These are phyloP conservation scores for Papilio gigon DNA, from an alignment of 2,888 invertebrate genomes.

Conservation along the genomic window DNA sequence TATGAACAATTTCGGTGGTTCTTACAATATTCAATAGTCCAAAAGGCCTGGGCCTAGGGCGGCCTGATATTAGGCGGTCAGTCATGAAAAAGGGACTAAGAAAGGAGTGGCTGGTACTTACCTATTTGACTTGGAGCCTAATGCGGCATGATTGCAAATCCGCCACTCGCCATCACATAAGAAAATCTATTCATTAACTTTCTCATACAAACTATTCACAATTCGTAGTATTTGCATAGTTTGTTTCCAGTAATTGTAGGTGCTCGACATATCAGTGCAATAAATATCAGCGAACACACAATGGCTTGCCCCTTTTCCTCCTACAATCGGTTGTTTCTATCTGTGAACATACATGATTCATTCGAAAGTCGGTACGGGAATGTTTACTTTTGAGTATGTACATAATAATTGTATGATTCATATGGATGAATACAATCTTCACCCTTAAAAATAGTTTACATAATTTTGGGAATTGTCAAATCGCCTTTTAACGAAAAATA, in stretches of 20 bases:
- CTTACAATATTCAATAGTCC: no score
- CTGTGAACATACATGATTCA: constrained; percentile 12
- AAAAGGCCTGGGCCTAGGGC: no score
- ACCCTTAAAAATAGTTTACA: neutral
- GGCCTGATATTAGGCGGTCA: no score
- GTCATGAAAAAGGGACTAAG: no score
- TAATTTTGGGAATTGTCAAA: neutral
- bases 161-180: neutral
- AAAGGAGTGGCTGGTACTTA: no score
- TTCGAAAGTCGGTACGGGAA: neutral
- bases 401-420: neutral
- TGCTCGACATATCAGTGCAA: constrained; percentile 18
- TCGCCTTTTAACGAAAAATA: neutral
- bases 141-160: no score
- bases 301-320: constrained; percentile 24
- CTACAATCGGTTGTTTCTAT: constrained; percentile 14
- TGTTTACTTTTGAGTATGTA: neutral
- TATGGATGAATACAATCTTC: no score
- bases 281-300: constrained; percentile 23
- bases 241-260: constrained; percentile 26
- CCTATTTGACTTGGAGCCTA: no score
- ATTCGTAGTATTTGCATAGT: neutral
- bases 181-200: neutral
- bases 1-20: no score
- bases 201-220: neutral